Evolutionary conservation across 2,888 invertebrate species (phyloP).

Genomic region (Drosophila hamatofila): DNA sequence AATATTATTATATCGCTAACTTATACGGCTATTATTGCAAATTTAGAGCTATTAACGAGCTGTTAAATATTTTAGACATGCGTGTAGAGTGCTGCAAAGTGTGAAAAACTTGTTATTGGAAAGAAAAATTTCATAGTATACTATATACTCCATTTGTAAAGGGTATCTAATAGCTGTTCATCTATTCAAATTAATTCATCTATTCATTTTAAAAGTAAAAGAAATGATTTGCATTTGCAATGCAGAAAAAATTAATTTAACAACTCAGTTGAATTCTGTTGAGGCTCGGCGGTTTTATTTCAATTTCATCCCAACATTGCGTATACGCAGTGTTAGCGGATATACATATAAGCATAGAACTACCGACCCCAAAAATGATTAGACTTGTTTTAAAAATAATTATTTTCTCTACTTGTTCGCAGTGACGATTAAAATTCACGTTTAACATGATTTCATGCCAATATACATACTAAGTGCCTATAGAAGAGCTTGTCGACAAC

Average conservation of each 20-base stretch:
- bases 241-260: constrained; percentile 83
- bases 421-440: constrained; percentile 35
- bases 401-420: constrained; percentile 26
- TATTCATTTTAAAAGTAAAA: constrained; percentile 52
- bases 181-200: constrained; percentile 14
- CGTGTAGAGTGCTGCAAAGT: no score
- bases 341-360: constrained; percentile 3
- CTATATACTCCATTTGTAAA: neutral
- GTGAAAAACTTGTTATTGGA: neutral
- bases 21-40: neutral
- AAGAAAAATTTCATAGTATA: neutral
- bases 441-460: constrained; percentile 37
- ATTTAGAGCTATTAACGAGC: constrained; percentile 27
- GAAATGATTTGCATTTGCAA: constrained; percentile 70
- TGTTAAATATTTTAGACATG: neutral
- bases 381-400: constrained; percentile 49
- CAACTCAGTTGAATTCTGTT: constrained; percentile 83
- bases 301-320: constrained; percentile 44
- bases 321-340: constrained; percentile 63
- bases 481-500: constrained; percentile 69
- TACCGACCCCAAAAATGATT: constrained; percentile 16
- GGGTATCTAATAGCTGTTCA: constrained; percentile 34
- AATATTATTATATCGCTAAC: neutral
- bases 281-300: constrained; percentile 66
- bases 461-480: constrained; percentile 45